Percentiles rank a stretch among this genome's conserved stretches.
Evolutionary conservation across 2,113 vertebrate species (phyloP).

Genomic region (Nestor notabilis): DNA sequence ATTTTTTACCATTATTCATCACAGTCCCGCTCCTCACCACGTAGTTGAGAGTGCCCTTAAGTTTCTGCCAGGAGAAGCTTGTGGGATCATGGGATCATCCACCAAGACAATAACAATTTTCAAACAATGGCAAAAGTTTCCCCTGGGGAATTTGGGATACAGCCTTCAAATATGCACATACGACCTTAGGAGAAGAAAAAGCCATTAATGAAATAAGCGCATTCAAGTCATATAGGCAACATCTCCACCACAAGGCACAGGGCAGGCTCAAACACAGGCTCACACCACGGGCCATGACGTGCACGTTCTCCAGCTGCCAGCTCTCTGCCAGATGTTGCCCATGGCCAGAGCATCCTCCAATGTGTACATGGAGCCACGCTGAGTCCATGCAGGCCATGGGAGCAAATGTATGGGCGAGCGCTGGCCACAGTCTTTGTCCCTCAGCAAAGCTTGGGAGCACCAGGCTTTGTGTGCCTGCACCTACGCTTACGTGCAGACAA

Average conservation of each 20-base stretch:
- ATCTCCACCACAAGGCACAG: rapidly evolving
- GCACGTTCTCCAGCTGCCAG: background rate
- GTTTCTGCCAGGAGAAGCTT: background rate
- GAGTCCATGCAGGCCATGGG: background rate
- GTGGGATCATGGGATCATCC: background rate
- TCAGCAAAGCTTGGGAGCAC: background rate
- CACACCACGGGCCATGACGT: rapidly evolving
- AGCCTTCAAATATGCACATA: background rate
- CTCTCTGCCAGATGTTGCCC: background rate
- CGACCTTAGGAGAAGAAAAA: background rate
- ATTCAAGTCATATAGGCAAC: background rate
- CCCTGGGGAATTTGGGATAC: background rate
- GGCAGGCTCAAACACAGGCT: background rate
- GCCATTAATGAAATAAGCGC: background rate
- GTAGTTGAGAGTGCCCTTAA: background rate
- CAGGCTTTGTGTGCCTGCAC: background rate
- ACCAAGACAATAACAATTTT: background rate
- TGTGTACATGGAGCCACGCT: rapidly evolving
- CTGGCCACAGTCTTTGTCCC: background rate
- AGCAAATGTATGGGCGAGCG: background rate
- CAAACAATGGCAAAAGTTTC: background rate
- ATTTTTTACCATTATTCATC: background rate
- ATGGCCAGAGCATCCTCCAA: background rate
- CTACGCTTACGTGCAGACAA: background rate
- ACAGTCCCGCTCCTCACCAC: background rate